Base-by-base conservation (phyloP, 2,113 vertebrate genomes). In the Piaya cayana region DNA sequence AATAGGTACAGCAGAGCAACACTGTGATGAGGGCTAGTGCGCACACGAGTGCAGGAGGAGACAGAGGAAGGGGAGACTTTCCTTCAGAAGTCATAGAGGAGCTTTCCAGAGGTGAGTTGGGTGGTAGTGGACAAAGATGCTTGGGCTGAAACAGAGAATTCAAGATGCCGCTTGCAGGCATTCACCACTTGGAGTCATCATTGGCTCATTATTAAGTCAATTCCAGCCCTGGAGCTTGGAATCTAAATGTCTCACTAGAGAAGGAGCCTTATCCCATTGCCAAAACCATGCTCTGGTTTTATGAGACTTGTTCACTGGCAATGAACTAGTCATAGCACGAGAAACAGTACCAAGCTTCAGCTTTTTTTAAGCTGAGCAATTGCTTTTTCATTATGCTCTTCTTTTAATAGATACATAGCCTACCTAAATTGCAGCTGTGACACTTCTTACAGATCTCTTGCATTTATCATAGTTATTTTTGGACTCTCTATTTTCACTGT, bases 101-200 rank as follows among this genome's bases (percentile, higher is more conserved):
- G 34, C 7, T 32, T 15, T 68, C 37, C 2, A 5, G 12, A 32
- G 11, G 23, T 12, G 37, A 80, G 32, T 7, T 82, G 20, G 42
- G 17, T 25, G 25, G 45, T 2, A 70, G 23, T 2, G 13, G 50
- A 14, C 45, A 23, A 65, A 52, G 23, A 16, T 1, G 3, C 14
- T 47, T 20, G 45, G 21, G 30, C 37, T 36, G 65, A 71, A 84
- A 30, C 1, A 14, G 11, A 29, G 43, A 79, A 72, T 15, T 69
- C 43, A 50, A 42, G 32, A 52, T 52, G 62, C 26, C 64, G 71
- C 20, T 87, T 93, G 58, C 92, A 82, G 9, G 6, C 12, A 0
- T 67, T 92, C 82, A 88, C 97, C 96, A 84, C 94, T 76, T 92
- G 96, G 88, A 71, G 97, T 92, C 97, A 75, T 78, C 62, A 1